These are phyloP conservation scores for Alviniconcha marisindica DNA, from an alignment of 1,140 invertebrate species.

Conservation along the genomic window DNA sequence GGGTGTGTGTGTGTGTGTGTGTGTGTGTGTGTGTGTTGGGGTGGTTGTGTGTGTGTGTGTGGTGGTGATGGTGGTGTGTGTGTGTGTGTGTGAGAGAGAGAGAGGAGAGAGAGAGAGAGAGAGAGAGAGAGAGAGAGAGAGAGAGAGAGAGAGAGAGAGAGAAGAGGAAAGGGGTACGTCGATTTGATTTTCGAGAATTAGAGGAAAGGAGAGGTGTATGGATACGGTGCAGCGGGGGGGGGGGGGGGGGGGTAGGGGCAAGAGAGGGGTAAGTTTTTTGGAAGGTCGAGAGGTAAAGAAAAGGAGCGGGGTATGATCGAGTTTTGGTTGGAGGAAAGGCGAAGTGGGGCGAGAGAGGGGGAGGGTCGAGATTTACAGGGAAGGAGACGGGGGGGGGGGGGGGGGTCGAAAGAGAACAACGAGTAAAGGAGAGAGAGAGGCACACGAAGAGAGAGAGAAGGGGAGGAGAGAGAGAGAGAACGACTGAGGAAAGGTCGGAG, in stretches of 20 bases:
- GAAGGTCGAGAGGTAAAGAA: too few relatives aligned
- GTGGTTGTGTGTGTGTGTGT: background rate
- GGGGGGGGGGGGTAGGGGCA: too few relatives aligned
- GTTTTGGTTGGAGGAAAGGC: background rate
- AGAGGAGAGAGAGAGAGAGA: background rate
- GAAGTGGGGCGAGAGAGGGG: background rate
- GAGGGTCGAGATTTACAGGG: too few relatives aligned
- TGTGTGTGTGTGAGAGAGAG: background rate
- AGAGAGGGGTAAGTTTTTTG: too few relatives aligned
- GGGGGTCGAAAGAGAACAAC: background rate
- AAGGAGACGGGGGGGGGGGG: background rate
- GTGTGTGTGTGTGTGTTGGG: background rate
- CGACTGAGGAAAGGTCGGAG: too few relatives aligned
- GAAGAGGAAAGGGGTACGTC: background rate
- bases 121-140: slow-evolving; percentile 17
- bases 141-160: slow-evolving; percentile 17
- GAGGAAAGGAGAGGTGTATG: too few relatives aligned
- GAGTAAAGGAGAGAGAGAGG: too few relatives aligned
- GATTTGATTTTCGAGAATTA: background rate
- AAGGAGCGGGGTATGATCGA: too few relatives aligned
- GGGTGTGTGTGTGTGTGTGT: background rate
- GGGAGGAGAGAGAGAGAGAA: background rate
- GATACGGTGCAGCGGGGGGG: too few relatives aligned
- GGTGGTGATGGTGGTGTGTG: background rate
- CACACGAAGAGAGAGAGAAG: too few relatives aligned